These are phyloP conservation scores for Tenthredo mesomela DNA, from an alignment of 2,888 invertebrate genomes.

Conservation along the genomic window DNA sequence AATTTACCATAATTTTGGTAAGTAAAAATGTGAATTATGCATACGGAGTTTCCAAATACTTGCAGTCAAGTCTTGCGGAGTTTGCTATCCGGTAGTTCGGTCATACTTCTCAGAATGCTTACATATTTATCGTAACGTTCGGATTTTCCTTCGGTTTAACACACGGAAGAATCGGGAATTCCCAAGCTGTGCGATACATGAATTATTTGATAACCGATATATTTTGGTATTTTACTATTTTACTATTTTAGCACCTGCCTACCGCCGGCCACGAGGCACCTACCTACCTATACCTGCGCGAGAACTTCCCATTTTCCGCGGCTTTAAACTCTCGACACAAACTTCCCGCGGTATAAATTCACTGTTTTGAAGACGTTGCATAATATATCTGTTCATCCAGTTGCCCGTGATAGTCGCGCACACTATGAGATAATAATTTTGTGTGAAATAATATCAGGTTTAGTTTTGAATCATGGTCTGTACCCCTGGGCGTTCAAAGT, in stretches of 20 bases:
- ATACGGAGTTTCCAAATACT: not conserved
- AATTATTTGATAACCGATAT: slow-evolving; percentile 41
- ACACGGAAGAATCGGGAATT: slow-evolving; percentile 29
- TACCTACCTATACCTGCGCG: not conserved
- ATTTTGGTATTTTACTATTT: slow-evolving; percentile 23
- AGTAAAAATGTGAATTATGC: not conserved
- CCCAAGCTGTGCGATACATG: slow-evolving; percentile 33
- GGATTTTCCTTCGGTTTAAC: slow-evolving; percentile 23
- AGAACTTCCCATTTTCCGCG: not conserved
- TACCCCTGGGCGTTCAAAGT: not conserved
- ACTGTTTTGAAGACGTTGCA: not conserved
- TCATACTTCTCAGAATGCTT: slow-evolving; percentile 13
- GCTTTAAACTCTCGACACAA: not conserved
- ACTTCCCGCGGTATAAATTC: not conserved
- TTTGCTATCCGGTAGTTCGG: slow-evolving; percentile 1
- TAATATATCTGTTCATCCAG: not conserved
- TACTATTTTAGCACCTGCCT: slow-evolving; percentile 13
- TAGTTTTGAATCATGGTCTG: not conserved
- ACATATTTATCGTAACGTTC: slow-evolving; percentile 52
- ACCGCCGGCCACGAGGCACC: not conserved
- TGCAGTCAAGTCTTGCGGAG: not conserved
- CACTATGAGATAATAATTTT: not conserved
- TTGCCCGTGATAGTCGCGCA: slow-evolving; percentile 1
- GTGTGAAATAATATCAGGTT: slow-evolving; percentile 9
- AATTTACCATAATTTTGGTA: not conserved